Evolutionary conservation across 2,797 vertebrate species (phyloP).

Genomic region (Anniella stebbinsi): DNA sequence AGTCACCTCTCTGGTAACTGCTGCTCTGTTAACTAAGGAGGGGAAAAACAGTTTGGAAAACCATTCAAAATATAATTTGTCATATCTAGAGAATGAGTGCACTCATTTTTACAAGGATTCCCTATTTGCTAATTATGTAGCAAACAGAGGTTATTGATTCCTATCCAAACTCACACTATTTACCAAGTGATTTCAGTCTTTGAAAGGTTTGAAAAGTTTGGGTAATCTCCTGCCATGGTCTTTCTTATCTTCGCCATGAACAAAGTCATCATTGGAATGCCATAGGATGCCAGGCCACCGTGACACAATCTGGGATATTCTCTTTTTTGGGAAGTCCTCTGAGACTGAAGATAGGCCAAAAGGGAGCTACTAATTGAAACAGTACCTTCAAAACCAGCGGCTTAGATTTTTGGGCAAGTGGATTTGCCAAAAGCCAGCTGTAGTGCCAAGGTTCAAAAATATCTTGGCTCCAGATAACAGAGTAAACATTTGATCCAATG

Average conservation of each 20-base stretch:
- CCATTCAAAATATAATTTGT: neutral
- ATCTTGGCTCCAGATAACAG: neutral
- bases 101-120: neutral
- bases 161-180: neutral
- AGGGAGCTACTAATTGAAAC: neutral
- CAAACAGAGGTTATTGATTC: neutral
- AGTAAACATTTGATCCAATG: neutral
- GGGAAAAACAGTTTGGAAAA: neutral
- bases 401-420: conserved; percentile 1
- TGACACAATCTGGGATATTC: neutral
- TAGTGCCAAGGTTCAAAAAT: neutral
- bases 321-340: neutral
- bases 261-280: neutral
- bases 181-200: neutral
- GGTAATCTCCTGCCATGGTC: neutral
- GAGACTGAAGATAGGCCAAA: neutral
- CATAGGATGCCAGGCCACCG: neutral
- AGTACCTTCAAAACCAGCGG: neutral
- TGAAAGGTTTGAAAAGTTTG: neutral
- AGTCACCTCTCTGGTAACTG: neutral
- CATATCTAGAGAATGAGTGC: neutral
- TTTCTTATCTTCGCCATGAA: neutral
- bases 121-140: neutral
- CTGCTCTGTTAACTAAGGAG: neutral
- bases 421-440: neutral